Conservation (phyloP, 1,140 invertebrate genomes). For the Papilio dardanus region DNA sequence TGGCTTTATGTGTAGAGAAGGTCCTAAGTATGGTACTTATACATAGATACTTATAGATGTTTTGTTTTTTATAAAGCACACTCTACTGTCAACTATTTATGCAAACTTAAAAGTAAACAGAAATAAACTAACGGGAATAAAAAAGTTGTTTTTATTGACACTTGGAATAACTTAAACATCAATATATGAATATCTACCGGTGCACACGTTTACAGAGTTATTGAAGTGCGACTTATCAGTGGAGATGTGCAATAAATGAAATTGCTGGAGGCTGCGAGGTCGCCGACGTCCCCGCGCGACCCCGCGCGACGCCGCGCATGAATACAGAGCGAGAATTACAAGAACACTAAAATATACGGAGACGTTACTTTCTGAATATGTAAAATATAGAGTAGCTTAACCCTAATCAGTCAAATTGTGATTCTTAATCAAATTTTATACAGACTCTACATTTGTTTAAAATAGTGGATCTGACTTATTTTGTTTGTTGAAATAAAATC, state of each 20-base stretch:
- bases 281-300: conserved; percentile 38
- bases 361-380: background rate
- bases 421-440: background rate
- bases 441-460: too few species aligned
- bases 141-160: background rate
- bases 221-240: conserved; percentile 28
- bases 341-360: conserved; percentile 21
- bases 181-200: background rate
- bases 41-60: too few species aligned
- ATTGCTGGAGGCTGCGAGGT: conserved; percentile 41
- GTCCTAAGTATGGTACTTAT: too few species aligned
- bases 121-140: background rate
- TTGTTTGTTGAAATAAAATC: too few species aligned
- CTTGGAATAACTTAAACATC: background rate
- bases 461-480: too few species aligned
- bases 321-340: conserved; percentile 65
- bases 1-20: too few species aligned
- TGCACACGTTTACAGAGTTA: conserved; percentile 9
- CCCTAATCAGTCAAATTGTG: background rate
- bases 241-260: conserved; percentile 47
- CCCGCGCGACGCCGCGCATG: conserved; percentile 49
- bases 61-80: too few species aligned
- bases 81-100: too few species aligned
- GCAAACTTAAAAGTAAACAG: background rate
- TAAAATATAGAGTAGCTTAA: background rate